Evolutionary conservation across 2,888 invertebrate genomes (phyloP).

Genomic region (Phalera bucephala): DNA sequence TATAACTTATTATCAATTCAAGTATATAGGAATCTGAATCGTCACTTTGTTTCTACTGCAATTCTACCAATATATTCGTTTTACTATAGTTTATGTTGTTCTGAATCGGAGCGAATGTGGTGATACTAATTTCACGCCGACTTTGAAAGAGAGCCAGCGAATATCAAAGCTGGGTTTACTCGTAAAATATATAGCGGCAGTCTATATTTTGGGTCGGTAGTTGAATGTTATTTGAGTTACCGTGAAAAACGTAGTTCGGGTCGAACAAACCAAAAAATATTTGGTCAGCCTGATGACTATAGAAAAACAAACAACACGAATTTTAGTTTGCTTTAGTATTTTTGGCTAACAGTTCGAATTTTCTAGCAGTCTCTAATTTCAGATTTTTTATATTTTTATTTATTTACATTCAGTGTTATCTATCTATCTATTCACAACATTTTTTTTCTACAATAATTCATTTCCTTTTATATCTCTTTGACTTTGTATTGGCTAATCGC

Average conservation of each 20-base stretch:
- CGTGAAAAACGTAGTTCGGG: conserved; percentile 21
- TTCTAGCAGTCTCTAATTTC: no score
- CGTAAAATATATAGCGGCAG: conserved; percentile 25
- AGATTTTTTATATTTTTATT: no score
- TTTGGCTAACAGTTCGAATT: no score
- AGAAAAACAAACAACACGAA: conserved; percentile 9
- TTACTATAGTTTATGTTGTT: conserved; percentile 36
- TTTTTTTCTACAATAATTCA: no score
- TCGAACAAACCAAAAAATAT: conserved; percentile 18
- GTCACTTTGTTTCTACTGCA: no score
- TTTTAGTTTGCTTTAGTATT: not conserved
- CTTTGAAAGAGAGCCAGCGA: conserved; percentile 46
- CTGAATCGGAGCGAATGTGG: conserved; percentile 37
- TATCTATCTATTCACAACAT: no score
- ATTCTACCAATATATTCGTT: no score
- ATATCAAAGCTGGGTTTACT: conserved; percentile 46
- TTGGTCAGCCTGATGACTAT: conserved; percentile 21
- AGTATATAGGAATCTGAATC: no score
- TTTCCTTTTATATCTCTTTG: no score
- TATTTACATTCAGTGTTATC: no score
- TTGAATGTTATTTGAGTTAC: conserved; percentile 23
- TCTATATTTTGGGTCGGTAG: conserved; percentile 29
- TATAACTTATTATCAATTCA: no score
- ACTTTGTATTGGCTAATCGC: no score
- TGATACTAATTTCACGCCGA: conserved; percentile 52